Percentiles rank a stretch among this genome's conserved stretches.
Conservation (phyloP, 2,888 invertebrate genomes). For the Dolichopus griseipennis region DNA sequence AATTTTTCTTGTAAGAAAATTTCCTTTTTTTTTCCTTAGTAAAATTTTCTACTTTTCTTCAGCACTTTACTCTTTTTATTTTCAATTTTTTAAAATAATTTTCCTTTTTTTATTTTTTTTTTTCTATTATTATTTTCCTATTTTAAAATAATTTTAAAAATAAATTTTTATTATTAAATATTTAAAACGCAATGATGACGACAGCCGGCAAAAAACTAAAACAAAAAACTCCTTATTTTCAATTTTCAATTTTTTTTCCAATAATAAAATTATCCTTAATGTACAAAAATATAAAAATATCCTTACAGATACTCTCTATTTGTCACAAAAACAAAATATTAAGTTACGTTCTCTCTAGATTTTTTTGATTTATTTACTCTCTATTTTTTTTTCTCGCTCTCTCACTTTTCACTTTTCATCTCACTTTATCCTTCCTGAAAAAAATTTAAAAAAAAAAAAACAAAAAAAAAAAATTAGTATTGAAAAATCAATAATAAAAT, state of each 20-base stretch:
- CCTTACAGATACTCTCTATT: background rate
- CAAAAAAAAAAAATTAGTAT: background rate
- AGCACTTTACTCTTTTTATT: no score
- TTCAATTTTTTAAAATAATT: background rate
- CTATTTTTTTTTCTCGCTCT: no score
- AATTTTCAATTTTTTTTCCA: background rate
- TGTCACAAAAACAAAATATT: no score
- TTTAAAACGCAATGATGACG: background rate
- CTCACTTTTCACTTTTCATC: no score
- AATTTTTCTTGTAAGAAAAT: no score
- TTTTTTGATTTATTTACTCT: no score
- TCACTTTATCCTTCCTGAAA: background rate
- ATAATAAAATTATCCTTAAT: background rate
- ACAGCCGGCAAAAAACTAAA: background rate
- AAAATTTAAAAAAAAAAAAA: background rate
- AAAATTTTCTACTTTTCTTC: no score
- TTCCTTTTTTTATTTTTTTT: background rate
- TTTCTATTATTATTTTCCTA: background rate
- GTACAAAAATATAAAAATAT: background rate
- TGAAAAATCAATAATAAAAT: background rate
- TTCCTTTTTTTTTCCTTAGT: no score
- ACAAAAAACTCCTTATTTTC: background rate
- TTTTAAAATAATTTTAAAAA: background rate
- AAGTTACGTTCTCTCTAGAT: no score
- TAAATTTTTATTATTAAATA: no score